Percentiles rank a stretch among this genome's conserved stretches.
phyloP scores from a whole-genome alignment of 2,888 invertebrate species.

The Aphelenchoides bicaudatus region DNA sequence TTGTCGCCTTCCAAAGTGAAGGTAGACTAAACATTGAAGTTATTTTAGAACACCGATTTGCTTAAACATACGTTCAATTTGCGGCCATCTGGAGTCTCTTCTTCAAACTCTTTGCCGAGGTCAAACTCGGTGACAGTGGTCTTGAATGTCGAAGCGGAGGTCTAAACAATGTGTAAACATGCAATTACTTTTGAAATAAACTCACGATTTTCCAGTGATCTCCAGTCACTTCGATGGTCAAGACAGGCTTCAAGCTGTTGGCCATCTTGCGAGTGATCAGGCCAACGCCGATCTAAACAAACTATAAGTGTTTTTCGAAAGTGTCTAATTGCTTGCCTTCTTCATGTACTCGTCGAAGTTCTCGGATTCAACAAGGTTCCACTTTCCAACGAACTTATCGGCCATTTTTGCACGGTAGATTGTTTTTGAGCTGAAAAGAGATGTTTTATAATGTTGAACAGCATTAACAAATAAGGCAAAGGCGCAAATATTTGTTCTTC shows the following conservation, averaged over 20 bases:
- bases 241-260: conserved; percentile 47
- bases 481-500: no score
- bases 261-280: conserved; percentile 52
- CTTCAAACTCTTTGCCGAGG: conserved; percentile 47
- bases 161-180: no score
- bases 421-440: no score
- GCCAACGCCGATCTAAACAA: conserved; percentile 43
- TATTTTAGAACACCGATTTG: no score
- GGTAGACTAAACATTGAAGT: conserved; percentile 33
- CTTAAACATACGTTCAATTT: conserved; percentile 43
- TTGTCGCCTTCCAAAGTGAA: conserved; percentile 50
- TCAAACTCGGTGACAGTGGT: conserved; percentile 49
- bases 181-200: no score
- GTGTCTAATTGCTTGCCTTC: no score
- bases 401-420: conserved; percentile 26
- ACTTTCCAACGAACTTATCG: conserved; percentile 51
- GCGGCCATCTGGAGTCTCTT: conserved; percentile 57
- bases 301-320: no score
- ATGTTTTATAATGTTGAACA: no score
- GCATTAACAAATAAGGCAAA: no score
- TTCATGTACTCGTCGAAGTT: conserved; percentile 58
- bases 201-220: conserved; percentile 55
- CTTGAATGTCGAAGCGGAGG: conserved; percentile 57
- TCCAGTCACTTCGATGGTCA: conserved; percentile 48
- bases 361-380: conserved; percentile 54